Evolutionary conservation across 1,140 invertebrate genomes (phyloP), one percentile per base, ranked within the genome.

Genomic region (Panagrolaimus sp.): DNA sequence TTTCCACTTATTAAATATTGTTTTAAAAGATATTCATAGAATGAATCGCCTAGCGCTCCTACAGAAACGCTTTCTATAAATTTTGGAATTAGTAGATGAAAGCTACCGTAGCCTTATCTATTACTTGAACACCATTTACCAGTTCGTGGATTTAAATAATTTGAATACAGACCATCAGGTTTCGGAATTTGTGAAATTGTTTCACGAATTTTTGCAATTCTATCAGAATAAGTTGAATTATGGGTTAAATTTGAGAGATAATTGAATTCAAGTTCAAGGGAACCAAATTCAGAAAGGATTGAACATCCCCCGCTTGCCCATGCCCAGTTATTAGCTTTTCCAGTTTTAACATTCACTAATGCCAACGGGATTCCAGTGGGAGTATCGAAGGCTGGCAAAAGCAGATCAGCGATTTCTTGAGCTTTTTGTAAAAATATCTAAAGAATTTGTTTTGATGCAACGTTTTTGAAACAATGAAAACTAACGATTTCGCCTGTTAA

Each of bases 11-110:
- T 89, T 16, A 98, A 85, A 91, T 93, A 98, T 0, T 91, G 89
- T 86, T 98, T 99, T 62, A 99, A 85, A 53, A 99, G 87, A 84
- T 99, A 98, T 85, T 99, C 96, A 85, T 97, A 99, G 85, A 96
- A 98, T 81, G 92, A 96, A 85, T 99, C 96, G 11, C 95, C 96
- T 4, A 98, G 85, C 2, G 92, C 96, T 65, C 96, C 96, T 78
- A 98, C 87, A 0, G 94, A 97, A 85, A 95, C 91, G 85, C 98
- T 93, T 84, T 90, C 94, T 98, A 81, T 62, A 78, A 61, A 47
- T 11, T 38, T 27, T 27, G 14, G 16, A 20, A 16, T 74, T 4
- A 11, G 0, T 11, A 31, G 43, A 16, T n/a, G n/a, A n/a, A n/a
- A n/a, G n/a, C 27, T 71, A 66, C 31, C 31, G 31, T 38, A 51